A percentile compares a stretch with the other conserved stretches of the same genome.
Conservation (phyloP, 2,888 invertebrate genomes). For the Parthenolecanium corni region DNA sequence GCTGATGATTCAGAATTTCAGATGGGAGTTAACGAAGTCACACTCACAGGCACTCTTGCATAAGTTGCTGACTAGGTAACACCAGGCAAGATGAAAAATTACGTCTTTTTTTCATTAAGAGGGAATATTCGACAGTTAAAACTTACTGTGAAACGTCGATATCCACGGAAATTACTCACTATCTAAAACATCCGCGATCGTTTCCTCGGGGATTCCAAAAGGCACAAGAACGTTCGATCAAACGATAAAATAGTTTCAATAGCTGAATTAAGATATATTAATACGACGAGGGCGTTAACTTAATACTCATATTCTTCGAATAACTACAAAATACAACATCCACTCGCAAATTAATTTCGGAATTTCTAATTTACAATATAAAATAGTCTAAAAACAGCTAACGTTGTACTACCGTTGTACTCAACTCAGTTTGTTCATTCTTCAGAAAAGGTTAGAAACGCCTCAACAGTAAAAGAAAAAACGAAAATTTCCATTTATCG, state of each 20-base stretch:
- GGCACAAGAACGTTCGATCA: background rate
- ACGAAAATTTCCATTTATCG: background rate
- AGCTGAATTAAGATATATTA: background rate
- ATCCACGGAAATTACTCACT: no score
- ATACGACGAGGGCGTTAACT: constrained; percentile 3
- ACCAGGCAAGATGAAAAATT: no score
- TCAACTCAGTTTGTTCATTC: background rate
- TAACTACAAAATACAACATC: constrained; percentile 1
- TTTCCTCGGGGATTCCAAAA: background rate
- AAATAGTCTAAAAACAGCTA: constrained; percentile 5
- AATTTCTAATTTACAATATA: constrained; percentile 13
- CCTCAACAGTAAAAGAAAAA: background rate
- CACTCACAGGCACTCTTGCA: no score
- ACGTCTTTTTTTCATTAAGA: no score
- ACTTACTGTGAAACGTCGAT: no score
- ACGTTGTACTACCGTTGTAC: background rate
- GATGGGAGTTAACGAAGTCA: no score
- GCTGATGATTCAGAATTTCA: background rate
- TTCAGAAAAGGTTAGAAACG: background rate
- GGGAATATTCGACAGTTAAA: no score
- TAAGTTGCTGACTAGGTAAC: no score
- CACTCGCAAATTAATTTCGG: constrained; percentile 15
- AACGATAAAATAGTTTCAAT: background rate
- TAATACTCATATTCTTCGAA: constrained; percentile 11
- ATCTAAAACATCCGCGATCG: background rate